Base-by-base conservation (phyloP, 2,113 vertebrate species). In the Pseudois nayaur region DNA sequence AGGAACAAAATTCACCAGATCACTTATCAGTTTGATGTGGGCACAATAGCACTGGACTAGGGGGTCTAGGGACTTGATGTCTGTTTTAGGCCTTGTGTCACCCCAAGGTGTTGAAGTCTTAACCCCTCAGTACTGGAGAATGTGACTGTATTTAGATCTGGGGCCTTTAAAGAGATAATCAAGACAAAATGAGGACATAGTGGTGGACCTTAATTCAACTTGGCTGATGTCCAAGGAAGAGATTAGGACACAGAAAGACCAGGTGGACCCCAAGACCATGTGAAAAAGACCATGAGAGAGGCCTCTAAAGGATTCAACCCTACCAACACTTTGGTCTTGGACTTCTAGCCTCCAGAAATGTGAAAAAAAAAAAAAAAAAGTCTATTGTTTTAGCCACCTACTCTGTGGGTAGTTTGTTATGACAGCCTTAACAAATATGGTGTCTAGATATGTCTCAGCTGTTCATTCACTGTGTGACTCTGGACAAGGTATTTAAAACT, bases 401-500 rank as follows among this genome's bases (percentile, higher is more conserved):
- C 25, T 31, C 21, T 94, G 52, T 94, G 59, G n/a, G 40, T 60
- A 29, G 83, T 81, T 83, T 81, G 48, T 88, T 95, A 84, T 5
- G 19, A 43, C n/a, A 76, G 14, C 10, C 33, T n/a, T n/a, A 82
- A 78, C 19, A 76, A 45, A 85, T 23, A 84, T 12, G 15, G 31
- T 50, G 15, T 74, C 57, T 89, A 87, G 60, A 78, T 89, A 7
- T 67, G 19, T 91, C 83, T 79, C 15, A 0, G 36, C 45, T 33
- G 57, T 43, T 82, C 36, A 82, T 12, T 95, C n/a, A 33, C 76
- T 91, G 6, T 36, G 29, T 93, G 78, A 87, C 62, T 76, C 89
- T 84, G 45, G 52, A 45, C 79, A 82, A 89, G 60, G 78, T 40
- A 43, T 89, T 94, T 89, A 89, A 97, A 96, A 89, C n/a, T 92